These are phyloP conservation scores for Ia io DNA, from an alignment of 2,113 vertebrate species.

Conservation along the genomic window DNA sequence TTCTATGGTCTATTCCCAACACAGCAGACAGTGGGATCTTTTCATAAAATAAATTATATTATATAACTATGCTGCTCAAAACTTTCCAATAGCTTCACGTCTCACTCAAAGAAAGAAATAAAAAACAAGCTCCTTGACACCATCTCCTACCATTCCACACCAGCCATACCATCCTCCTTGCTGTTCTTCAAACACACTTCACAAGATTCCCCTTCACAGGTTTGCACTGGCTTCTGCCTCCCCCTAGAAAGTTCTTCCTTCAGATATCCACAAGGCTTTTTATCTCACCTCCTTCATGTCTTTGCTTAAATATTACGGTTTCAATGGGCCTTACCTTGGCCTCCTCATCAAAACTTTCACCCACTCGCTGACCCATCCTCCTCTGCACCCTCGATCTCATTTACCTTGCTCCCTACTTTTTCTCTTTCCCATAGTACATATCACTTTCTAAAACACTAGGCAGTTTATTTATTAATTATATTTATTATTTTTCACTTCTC, in stretches of 20 bases:
- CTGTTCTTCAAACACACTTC: neutral
- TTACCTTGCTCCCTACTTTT: neutral
- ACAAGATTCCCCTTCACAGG: neutral
- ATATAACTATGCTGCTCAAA: neutral
- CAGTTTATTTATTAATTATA: neutral
- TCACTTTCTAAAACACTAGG: neutral
- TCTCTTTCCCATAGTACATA: neutral
- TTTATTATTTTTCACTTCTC: neutral
- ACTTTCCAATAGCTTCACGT: neutral
- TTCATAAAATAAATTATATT: neutral
- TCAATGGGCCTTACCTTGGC: neutral
- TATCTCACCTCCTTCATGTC: neutral
- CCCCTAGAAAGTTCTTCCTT: neutral
- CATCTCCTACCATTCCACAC: neutral
- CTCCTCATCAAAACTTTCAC: neutral
- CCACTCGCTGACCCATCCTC: neutral
- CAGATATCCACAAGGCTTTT: neutral
- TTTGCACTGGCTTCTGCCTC: neutral
- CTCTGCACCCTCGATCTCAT: neutral
- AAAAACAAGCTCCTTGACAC: neutral
- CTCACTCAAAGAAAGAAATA: neutral
- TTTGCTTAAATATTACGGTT: neutral
- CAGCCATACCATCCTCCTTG: neutral
- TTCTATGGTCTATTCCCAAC: neutral
- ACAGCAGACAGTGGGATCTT: neutral